Percentiles rank a stretch among this genome's conserved stretches.
Conservation (phyloP, 1,140 invertebrate species). For the Trichogramma pretiosum region DNA sequence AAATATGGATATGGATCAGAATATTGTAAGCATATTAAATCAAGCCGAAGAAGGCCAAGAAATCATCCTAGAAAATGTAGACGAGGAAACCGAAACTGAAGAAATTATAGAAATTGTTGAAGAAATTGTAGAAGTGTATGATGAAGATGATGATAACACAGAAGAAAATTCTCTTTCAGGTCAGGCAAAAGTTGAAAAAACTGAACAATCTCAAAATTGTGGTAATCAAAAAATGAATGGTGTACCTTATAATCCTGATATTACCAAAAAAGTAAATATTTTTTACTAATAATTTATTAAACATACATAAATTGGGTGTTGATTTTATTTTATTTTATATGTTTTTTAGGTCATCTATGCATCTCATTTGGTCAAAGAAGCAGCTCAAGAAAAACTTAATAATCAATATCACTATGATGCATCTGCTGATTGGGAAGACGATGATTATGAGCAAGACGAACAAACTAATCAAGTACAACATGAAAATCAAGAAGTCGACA, state of each 20-base stretch:
- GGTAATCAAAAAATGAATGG: constrained; percentile 13
- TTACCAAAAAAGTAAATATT: too few relatives aligned
- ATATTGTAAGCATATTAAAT: constrained; percentile 33
- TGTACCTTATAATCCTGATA: too few relatives aligned
- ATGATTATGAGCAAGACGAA: constrained; percentile 32
- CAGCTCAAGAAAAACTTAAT: constrained; percentile 13
- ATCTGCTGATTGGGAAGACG: constrained; percentile 40
- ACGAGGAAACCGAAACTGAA: constrained; percentile 29
- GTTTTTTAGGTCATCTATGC: too few relatives aligned
- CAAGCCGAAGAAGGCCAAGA: constrained; percentile 26
- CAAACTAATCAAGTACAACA: constrained; percentile 14
- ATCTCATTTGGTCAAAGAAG: too few relatives aligned
- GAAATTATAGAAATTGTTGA: constrained; percentile 35
- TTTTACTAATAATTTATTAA: too few relatives aligned
- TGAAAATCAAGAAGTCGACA: constrained; percentile 5
- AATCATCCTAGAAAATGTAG: constrained; percentile 31
- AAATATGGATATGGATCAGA: constrained; percentile 24
- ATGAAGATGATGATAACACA: constrained; percentile 31
- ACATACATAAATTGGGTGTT: too few relatives aligned
- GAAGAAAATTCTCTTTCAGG: too few relatives aligned
- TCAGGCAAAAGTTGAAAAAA: constrained; percentile 19
- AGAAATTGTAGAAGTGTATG: constrained; percentile 28
- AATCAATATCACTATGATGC: constrained; percentile 31
- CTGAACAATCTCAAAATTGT: constrained; percentile 25
- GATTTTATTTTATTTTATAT: too few relatives aligned